Percentiles rank a stretch among this genome's conserved stretches.
phyloP scores from a whole-genome alignment of 2,797 vertebrate genomes.

The Enteromius radiatus region DNA sequence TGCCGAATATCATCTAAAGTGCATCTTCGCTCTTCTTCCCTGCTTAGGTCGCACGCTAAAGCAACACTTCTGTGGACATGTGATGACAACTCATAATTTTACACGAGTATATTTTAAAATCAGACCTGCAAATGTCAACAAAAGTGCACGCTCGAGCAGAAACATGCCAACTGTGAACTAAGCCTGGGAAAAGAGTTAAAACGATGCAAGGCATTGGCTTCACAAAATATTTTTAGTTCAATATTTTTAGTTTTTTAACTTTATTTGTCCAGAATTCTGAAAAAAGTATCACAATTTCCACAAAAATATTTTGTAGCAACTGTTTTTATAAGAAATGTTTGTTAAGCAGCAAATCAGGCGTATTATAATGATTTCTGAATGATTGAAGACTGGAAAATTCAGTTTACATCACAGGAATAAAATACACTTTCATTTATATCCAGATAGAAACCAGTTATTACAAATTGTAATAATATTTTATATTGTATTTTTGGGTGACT shows the following conservation, averaged over 20 bases:
- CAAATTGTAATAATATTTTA: background rate
- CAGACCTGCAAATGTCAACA: slow-evolving; percentile 39
- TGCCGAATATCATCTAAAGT: slow-evolving; percentile 16
- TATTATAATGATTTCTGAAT: background rate
- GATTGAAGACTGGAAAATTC: background rate
- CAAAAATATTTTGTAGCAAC: background rate
- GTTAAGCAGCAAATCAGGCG: background rate
- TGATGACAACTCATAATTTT: slow-evolving; percentile 41
- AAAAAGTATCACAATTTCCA: background rate
- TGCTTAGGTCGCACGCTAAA: slow-evolving; percentile 30
- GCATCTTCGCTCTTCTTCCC: background rate
- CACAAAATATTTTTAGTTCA: background rate
- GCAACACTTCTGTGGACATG: slow-evolving; percentile 27
- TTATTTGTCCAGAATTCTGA: background rate
- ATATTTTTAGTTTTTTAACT: background rate
- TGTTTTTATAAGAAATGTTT: background rate
- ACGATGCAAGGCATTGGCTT: background rate
- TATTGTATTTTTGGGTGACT: background rate
- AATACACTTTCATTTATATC: background rate
- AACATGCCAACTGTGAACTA: background rate
- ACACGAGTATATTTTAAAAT: slow-evolving; percentile 34
- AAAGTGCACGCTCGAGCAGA: background rate
- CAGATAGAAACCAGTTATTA: background rate
- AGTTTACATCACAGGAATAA: background rate
- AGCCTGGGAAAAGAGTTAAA: slow-evolving; percentile 5